These are phyloP conservation scores for Trogon surrucura DNA, from an alignment of 2,113 vertebrate species.

Conservation along the genomic window DNA sequence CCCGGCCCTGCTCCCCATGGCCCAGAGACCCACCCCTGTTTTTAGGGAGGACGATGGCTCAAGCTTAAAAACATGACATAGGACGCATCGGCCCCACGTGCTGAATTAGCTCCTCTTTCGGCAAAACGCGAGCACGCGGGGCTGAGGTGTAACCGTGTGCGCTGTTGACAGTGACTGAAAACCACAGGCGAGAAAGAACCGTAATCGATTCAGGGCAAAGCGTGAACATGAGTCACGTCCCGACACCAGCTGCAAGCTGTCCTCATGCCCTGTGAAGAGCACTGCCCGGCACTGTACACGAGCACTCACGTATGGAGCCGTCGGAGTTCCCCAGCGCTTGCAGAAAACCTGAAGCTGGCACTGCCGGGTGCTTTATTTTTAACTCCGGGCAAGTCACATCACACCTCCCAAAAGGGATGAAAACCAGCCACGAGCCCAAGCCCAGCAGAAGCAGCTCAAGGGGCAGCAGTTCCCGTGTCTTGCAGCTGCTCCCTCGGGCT, in stretches of 20 bases:
- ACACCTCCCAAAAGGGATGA: not conserved
- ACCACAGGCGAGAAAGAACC: not conserved
- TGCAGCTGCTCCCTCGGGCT: not conserved
- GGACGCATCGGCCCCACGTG: not conserved
- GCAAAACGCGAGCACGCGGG: not conserved
- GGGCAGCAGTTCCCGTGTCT: not conserved
- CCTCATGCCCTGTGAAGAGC: not conserved
- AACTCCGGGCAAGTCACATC: not conserved
- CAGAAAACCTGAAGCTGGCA: not conserved
- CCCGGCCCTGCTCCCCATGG: not conserved
- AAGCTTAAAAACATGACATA: accelerated
- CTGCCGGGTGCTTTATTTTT: not conserved
- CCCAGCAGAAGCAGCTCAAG: not conserved
- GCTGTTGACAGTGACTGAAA: not conserved
- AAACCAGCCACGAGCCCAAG: not conserved
- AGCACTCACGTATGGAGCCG: not conserved
- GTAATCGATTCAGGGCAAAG: not conserved
- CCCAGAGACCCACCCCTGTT: not conserved
- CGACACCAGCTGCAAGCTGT: not conserved
- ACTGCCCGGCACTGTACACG: accelerated
- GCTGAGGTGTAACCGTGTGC: not conserved
- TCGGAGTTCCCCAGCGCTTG: accelerated
- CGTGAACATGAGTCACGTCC: not conserved
- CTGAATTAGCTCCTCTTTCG: not conserved
- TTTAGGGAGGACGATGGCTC: not conserved